Evolutionary conservation across 2,888 invertebrate species (phyloP).

Genomic region (Dichetophora obliterata): DNA sequence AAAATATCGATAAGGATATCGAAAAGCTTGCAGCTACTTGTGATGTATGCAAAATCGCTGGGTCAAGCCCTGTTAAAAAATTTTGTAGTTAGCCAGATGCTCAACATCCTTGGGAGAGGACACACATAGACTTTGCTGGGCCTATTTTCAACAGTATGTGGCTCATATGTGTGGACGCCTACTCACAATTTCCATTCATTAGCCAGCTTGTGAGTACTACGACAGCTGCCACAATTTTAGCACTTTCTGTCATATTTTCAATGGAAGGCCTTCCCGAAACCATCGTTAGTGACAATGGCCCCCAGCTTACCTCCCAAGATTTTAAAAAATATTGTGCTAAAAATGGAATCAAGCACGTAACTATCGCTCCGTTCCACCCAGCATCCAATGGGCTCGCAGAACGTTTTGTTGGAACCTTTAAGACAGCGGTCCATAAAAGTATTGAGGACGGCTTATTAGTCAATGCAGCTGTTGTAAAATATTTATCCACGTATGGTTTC

Average conservation of each 20-base stretch:
- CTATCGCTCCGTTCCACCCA: neutral
- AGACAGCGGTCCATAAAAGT: conserved; percentile 38
- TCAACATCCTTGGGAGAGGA: conserved; percentile 56
- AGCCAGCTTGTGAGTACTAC: conserved; percentile 36
- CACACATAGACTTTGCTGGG: conserved; percentile 69
- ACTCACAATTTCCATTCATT: conserved; percentile 43
- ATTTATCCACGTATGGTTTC: conserved; percentile 33
- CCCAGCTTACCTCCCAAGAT: conserved; percentile 49
- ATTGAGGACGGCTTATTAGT: neutral
- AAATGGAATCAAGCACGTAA: conserved; percentile 52
- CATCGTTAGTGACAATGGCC: conserved; percentile 53
- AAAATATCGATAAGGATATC: neutral
- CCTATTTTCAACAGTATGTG: conserved; percentile 53
- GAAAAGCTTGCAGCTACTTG: neutral
- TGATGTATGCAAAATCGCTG: neutral
- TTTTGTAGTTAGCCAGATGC: too few species aligned
- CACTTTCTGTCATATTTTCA: conserved; percentile 48
- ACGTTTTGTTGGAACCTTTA: conserved; percentile 7
- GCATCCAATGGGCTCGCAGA: too few species aligned
- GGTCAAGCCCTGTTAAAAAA: neutral
- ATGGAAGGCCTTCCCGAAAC: conserved; percentile 51
- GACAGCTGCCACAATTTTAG: conserved; percentile 1
- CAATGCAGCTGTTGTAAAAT: neutral
- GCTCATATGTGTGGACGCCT: conserved; percentile 46
- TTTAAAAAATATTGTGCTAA: conserved; percentile 49